phyloP scores from a whole-genome alignment of 2,797 vertebrate genomes.

The Mico argentatus region DNA sequence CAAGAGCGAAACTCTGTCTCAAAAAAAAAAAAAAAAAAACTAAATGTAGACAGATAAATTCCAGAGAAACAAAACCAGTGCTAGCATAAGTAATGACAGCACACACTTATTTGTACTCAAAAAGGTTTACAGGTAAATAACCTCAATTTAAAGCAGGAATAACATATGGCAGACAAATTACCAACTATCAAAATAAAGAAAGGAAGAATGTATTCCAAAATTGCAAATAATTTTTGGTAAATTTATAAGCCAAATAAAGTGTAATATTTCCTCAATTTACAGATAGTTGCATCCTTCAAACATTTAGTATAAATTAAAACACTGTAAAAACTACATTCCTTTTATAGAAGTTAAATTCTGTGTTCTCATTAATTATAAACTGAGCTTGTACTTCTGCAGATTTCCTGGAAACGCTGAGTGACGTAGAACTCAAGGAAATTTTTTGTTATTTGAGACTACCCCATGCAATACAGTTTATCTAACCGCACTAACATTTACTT shows the following conservation, averaged over 20 bases:
- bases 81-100: neutral
- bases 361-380: neutral
- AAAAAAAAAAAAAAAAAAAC: neutral
- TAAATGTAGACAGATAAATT: neutral
- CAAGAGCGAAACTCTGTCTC: too few relatives aligned
- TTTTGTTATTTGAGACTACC: neutral
- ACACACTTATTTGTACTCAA: neutral
- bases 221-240: neutral
- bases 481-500: neutral
- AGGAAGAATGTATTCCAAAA: neutral
- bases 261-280: neutral
- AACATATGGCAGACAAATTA: constrained; percentile 1
- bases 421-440: neutral
- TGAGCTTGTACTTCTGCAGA: neutral
- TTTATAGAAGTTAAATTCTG: neutral
- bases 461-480: neutral
- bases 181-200: neutral
- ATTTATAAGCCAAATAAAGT: neutral
- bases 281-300: neutral
- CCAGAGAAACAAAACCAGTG: neutral
- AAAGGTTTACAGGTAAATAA: neutral
- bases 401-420: neutral
- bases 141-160: neutral
- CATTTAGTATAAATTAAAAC: neutral
- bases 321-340: neutral